Conservation (phyloP, 2,888 invertebrate genomes). For the Nomada hirtipes region DNA sequence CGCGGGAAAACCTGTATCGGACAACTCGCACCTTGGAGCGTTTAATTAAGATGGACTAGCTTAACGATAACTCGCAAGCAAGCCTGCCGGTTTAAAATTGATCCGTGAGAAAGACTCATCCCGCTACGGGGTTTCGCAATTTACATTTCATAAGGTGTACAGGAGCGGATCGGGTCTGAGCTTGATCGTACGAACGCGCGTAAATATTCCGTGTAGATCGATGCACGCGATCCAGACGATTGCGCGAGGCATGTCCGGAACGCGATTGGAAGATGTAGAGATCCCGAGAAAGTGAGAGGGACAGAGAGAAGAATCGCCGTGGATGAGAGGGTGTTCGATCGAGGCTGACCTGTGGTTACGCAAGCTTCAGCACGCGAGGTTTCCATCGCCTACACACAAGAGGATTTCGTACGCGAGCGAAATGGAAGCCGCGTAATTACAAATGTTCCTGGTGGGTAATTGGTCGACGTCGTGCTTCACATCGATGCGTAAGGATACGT, state of each 20-base stretch:
- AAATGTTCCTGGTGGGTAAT: conserved; percentile 24
- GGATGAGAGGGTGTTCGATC: conserved; percentile 52
- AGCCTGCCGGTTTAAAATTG: background rate
- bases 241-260: conserved; percentile 42
- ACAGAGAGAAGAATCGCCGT: conserved; percentile 11
- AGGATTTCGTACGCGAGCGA: conserved; percentile 11
- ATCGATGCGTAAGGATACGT: conserved; percentile 9
- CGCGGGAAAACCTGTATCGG: background rate
- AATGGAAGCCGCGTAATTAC: conserved; percentile 36
- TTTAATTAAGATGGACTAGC: conserved; percentile 40
- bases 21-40: background rate
- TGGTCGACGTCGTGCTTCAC: conserved; percentile 9
- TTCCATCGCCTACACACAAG: conserved; percentile 39
- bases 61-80: conserved; percentile 22
- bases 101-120: conserved; percentile 57
- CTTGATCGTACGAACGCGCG: conserved; percentile 29
- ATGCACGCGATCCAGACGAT: conserved; percentile 52
- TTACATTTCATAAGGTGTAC: conserved; percentile 53
- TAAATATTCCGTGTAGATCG: conserved; percentile 29
- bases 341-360: conserved; percentile 54
- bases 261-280: conserved; percentile 46
- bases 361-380: conserved; percentile 60
- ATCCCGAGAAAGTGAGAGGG: conserved; percentile 10
- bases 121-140: conserved; percentile 43
- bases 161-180: conserved; percentile 5